phyloP scores from a whole-genome alignment of 2,888 invertebrate genomes.

The Stegophylla sp. region DNA sequence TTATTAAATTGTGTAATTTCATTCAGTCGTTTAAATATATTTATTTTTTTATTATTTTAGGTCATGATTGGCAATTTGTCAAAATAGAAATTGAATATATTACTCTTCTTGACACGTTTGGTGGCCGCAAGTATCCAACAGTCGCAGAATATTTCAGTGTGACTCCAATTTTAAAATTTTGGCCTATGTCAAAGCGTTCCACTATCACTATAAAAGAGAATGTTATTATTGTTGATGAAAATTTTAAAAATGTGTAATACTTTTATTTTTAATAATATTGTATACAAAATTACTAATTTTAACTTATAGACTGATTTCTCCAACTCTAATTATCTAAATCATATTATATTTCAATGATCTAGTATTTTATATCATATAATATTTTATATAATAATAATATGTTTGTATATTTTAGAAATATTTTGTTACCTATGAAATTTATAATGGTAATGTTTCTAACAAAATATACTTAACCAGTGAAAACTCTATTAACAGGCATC shows the following conservation, averaged over 20 bases:
- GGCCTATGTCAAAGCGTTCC: neutral
- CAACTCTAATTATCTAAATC: neutral
- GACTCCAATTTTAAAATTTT: conserved; percentile 62
- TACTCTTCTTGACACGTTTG: conserved; percentile 80
- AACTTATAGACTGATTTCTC: conserved; percentile 43
- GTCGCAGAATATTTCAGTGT: conserved; percentile 72
- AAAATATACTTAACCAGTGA: neutral
- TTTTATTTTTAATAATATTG: neutral
- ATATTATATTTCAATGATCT: neutral
- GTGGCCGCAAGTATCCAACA: conserved; percentile 76
- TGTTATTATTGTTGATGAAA: conserved; percentile 37
- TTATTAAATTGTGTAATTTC: neutral
- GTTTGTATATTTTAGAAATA: neutral
- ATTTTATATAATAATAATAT: no score
- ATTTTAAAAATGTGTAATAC: neutral
- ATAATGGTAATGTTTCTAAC: neutral
- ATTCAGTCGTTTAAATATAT: neutral
- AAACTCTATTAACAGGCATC: neutral
- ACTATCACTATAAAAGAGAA: conserved; percentile 19
- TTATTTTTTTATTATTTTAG: conserved; percentile 67
- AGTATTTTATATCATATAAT: neutral
- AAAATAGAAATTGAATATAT: conserved; percentile 78
- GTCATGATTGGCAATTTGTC: conserved; percentile 80
- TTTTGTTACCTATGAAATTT: conserved; percentile 1
- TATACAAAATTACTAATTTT: conserved; percentile 14